Conservation (phyloP, 2,888 invertebrate species). For the Sesamia inferens region DNA sequence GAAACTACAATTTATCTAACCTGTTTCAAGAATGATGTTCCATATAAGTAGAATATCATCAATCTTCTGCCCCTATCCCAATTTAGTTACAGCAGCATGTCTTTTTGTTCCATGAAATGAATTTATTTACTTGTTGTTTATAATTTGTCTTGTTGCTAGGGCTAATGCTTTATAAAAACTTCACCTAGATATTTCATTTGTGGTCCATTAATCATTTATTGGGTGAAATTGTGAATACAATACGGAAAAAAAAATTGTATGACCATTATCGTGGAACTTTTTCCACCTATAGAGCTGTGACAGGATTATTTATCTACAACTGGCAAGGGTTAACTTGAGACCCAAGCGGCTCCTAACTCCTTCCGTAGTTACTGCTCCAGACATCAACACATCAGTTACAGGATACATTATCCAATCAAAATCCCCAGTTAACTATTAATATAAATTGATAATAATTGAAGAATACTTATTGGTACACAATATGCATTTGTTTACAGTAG, state of each 20-base stretch:
- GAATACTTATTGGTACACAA: not conserved
- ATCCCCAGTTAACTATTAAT: no score
- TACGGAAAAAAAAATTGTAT: not conserved
- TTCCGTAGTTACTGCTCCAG: not conserved
- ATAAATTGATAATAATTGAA: not conserved
- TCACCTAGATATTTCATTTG: not conserved
- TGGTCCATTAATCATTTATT: not conserved
- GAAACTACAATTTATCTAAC: not conserved
- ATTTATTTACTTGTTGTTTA: not conserved
- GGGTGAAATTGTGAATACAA: not conserved
- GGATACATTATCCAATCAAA: not conserved
- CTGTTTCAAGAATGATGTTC: not conserved
- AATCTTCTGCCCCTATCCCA: not conserved
- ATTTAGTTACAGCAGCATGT: not conserved
- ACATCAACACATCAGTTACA: not conserved
- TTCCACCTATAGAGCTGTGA: not conserved
- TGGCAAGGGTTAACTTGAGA: not conserved
- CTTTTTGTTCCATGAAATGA: not conserved
- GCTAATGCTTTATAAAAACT: not conserved
- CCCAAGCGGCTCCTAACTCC: not conserved
- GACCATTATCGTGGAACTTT: not conserved
- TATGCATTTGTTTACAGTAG: constrained; percentile 74
- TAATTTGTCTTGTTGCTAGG: no score
- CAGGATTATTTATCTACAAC: not conserved
- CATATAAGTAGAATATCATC: not conserved